Evolutionary conservation across 2,888 invertebrate species (phyloP), one percentile per base, ranked within the genome.

Genomic region (Tineola bisselliella): DNA sequence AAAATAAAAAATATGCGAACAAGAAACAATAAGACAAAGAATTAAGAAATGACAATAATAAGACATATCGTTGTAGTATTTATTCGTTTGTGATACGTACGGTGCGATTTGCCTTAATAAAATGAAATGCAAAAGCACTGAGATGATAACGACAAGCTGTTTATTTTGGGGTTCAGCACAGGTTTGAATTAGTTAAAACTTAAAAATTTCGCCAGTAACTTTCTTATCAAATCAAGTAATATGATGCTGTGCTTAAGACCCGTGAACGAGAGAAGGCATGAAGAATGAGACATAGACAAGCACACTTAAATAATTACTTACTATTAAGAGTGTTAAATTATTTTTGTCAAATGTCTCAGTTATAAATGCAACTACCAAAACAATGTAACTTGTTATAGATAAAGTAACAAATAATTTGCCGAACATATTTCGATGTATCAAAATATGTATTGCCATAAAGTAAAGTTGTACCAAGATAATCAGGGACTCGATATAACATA

Each of bases 401-500:
- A 15, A 3, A 48, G 48, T 48, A 13, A 48, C 15, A n/a, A n/a
- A 48, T 15, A 48, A 48, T 48, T 48, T 48, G 8, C 48, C 48
- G n/a, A 48, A 70, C 64, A 88, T 68, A 33, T 88, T 81, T 69
- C 90, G 90, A 72, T 91, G 94, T 69, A 91, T 89, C 62, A 95
- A 77, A 1, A 92, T 92, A 61, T 91, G 88, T 70, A 89, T 92
- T 65, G 95, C 89, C 63, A 95, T 79, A 8, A 93, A 81, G 64
- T 92, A 90, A 69, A 94, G 91, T 84, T 95, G 95, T 0, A 91
- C 60, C 62, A 95, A 76, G 65, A 95, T 90, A 54, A 95, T 90
- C 0, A 94, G 94, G 76, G 95, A 95, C 72, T 96, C 96, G 88
- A 95, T 77, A 69, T 95, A 96, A 0, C 94, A 92, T 65, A 94